A percentile compares a stretch with the other conserved stretches of the same genome.
phyloP scores from a whole-genome alignment of 2,113 vertebrate genomes.

The Antigone vipio region DNA sequence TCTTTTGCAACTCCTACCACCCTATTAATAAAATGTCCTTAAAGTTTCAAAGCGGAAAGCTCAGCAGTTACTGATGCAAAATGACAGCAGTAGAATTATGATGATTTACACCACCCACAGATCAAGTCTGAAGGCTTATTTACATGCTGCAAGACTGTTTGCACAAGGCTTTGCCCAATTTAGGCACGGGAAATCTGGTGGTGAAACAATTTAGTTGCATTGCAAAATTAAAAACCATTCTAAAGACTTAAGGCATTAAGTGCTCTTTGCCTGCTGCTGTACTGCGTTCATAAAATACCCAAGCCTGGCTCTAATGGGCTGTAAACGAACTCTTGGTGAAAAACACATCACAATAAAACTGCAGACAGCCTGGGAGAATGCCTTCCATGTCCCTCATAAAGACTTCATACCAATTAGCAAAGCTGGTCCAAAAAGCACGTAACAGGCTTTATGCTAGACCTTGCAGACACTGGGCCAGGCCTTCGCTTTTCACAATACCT shows the following conservation, averaged over 20 bases:
- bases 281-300: neutral
- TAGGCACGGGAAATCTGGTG: neutral
- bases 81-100: neutral
- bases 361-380: neutral
- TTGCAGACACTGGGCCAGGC: neutral
- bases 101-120: neutral
- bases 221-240: constrained; percentile 1
- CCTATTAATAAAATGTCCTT: neutral
- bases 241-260: neutral
- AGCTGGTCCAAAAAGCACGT: neutral
- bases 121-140: neutral
- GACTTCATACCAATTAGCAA: neutral
- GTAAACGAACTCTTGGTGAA: neutral
- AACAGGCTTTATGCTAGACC: neutral
- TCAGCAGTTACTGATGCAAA: constrained; percentile 1
- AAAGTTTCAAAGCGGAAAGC: neutral
- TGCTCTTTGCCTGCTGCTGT: neutral
- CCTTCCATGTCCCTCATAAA: neutral
- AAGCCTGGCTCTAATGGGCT: neutral
- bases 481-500: neutral
- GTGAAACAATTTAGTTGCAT: neutral
- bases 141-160: neutral
- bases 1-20: neutral
- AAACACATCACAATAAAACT: neutral
- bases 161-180: neutral